These are phyloP conservation scores for Mus caroli DNA, from an alignment of 2,797 vertebrate genomes.

Conservation along the genomic window DNA sequence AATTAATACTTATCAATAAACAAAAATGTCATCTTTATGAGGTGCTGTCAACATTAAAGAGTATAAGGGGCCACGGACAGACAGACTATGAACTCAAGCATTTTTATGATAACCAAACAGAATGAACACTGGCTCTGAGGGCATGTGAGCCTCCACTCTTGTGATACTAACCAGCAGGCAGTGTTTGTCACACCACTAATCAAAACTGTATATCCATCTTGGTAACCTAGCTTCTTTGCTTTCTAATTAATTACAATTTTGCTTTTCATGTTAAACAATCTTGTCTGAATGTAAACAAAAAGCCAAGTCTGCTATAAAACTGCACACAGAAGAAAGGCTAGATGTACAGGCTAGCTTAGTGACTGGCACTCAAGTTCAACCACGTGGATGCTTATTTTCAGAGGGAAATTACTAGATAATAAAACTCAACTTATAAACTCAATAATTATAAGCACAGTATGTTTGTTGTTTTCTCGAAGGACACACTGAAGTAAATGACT, in stretches of 20 bases:
- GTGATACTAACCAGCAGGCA: not conserved
- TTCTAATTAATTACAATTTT: not conserved
- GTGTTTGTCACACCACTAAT: not conserved
- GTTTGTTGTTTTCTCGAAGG: not conserved
- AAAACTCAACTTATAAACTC: not conserved
- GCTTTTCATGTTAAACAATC: slow-evolving; percentile 14
- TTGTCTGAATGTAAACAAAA: not conserved
- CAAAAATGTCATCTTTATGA: not conserved
- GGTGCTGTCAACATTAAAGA: not conserved
- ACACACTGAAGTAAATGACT: not conserved
- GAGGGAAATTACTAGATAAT: not conserved
- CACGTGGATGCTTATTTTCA: not conserved
- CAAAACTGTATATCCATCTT: not conserved
- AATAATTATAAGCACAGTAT: not conserved
- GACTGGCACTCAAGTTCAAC: not conserved
- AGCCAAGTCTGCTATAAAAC: not conserved
- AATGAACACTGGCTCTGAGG: not conserved
- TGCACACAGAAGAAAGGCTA: not conserved
- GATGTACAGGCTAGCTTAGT: not conserved
- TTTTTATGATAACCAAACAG: not conserved
- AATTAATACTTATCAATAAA: not conserved
- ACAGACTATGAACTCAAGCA: not conserved
- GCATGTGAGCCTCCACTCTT: not conserved
- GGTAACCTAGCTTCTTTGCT: not conserved
- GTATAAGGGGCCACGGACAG: not conserved